Conservation (phyloP, 2,797 vertebrate genomes). For the Ara ararauna region DNA sequence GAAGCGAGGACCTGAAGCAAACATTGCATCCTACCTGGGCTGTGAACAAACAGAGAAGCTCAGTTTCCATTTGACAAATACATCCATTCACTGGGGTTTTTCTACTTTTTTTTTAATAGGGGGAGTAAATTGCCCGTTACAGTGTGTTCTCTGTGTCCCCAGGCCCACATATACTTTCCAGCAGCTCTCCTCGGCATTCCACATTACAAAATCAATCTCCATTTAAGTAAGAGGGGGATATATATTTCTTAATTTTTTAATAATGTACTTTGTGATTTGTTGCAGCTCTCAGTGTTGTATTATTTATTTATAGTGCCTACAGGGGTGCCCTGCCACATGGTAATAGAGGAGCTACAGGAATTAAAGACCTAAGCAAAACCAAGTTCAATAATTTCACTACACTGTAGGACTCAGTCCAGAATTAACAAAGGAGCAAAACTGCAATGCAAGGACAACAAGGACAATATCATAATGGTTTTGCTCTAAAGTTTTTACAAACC, state of each 20-base stretch:
- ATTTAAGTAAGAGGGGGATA: slow-evolving; percentile 74
- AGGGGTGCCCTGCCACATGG: slow-evolving; percentile 66
- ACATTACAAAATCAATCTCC: slow-evolving; percentile 79
- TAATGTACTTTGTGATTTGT: slow-evolving; percentile 80
- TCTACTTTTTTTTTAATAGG: neutral
- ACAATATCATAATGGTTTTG: slow-evolving; percentile 14
- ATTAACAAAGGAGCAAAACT: slow-evolving; percentile 73
- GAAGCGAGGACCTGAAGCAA: neutral
- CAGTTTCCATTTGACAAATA: slow-evolving; percentile 62
- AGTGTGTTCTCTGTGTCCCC: slow-evolving; percentile 47
- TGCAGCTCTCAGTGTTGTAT: slow-evolving; percentile 72
- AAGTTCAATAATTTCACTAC: slow-evolving; percentile 69
- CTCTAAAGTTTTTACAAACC: neutral
- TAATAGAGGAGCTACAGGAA: slow-evolving; percentile 74
- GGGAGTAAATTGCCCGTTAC: slow-evolving; percentile 59
- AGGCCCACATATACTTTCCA: slow-evolving; percentile 62
- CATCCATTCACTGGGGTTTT: neutral
- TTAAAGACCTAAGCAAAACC: slow-evolving; percentile 75
- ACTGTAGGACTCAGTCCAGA: slow-evolving; percentile 61
- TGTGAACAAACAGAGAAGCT: slow-evolving; percentile 29
- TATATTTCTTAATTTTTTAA: slow-evolving; percentile 82
- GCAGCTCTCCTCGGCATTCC: slow-evolving; percentile 68
- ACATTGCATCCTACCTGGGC: slow-evolving; percentile 9
- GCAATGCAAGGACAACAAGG: slow-evolving; percentile 53
- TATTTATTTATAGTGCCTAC: slow-evolving; percentile 79